Evolutionary conservation across 1,140 invertebrate genomes (phyloP), one percentile per base, ranked within the genome.

Genomic region (Neodiprion pinetum): DNA sequence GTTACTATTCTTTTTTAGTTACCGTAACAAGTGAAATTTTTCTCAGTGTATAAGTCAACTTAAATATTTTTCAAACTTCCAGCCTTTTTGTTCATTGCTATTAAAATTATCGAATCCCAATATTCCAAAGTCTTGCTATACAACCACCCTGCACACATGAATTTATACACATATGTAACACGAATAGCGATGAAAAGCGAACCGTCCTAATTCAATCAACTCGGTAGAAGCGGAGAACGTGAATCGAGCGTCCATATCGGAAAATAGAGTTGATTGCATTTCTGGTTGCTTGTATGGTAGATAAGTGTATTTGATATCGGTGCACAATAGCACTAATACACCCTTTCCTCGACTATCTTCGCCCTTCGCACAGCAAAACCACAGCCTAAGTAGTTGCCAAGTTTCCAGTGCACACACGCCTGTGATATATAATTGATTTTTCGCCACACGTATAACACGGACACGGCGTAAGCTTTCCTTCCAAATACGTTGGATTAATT

Each of bases 191-290:
- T 17, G 8, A 14, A 17, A 4, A 8, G 8, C 4, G 11, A 61
- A 61, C 53, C n/a, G 5, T 61, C 53, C 11, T 61, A 61, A 61
- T 61, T 61, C n/a, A 61, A 61, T 61, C 53, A 61, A 61, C 1
- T 17, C 9, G 11, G 53, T 61, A 12, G 53, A 61, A 61, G 3
- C 53, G n/a, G 53, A 12, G 53, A 7, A 14, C 53, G n/a, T 61
- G n/a, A 61, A 61, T 61, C 53, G 53, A 61, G 5, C 53, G 53
- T 0, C n/a, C 11, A 61, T 61, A 61, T 61, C 9, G n/a, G 53
- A 17, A 61, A 61, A 61, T 61, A 61, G 53, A 61, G 53, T 61
- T 61, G 53, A 61, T 61, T 61, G 53, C 53, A 17, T 61, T 61
- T 61, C 53, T 61, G 53, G n/a, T 8, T 61, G n/a, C n/a, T 17